These are phyloP conservation scores for Gymnoscopelus braueri DNA, from an alignment of 2,797 vertebrate species.

Conservation along the genomic window DNA sequence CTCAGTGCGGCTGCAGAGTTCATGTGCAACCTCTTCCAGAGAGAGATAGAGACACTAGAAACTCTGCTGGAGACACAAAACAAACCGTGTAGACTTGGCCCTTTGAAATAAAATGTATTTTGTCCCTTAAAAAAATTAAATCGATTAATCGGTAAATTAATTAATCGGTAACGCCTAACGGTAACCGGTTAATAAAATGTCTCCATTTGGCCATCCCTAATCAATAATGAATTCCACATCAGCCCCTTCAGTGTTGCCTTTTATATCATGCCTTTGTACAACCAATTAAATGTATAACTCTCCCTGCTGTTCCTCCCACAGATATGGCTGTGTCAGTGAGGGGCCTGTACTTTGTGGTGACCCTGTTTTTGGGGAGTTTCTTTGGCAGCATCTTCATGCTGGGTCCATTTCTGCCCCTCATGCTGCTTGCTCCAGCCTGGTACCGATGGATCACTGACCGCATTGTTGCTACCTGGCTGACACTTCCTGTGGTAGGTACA, in stretches of 20 bases:
- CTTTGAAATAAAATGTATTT: too few species aligned
- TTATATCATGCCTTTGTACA: not conserved
- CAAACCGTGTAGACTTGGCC: too few species aligned
- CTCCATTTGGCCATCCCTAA: too few species aligned
- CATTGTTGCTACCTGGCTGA: slow-evolving; percentile 95
- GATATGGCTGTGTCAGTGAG: slow-evolving; percentile 88
- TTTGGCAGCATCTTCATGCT: slow-evolving; percentile 97
- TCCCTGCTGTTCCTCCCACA: slow-evolving; percentile 44
- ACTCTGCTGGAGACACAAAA: too few species aligned
- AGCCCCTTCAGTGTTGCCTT: not conserved
- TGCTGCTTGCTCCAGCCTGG: slow-evolving; percentile 92
- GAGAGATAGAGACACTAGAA: too few species aligned
- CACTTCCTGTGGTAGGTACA: slow-evolving; percentile 92
- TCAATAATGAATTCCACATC: slow-evolving; percentile 17
- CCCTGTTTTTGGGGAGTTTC: slow-evolving; percentile 93
- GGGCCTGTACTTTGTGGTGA: slow-evolving; percentile 91
- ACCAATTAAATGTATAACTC: not conserved
- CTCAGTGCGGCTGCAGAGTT: too few species aligned
- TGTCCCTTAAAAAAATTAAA: too few species aligned
- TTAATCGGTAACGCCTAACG: too few species aligned
- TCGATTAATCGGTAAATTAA: too few species aligned
- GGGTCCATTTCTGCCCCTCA: slow-evolving; percentile 91
- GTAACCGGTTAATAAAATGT: too few species aligned
- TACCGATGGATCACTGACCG: slow-evolving; percentile 96
- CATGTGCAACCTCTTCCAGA: too few species aligned